Base-by-base conservation (phyloP, 2,113 vertebrate genomes). In the human (Homo sapiens) region DNA sequence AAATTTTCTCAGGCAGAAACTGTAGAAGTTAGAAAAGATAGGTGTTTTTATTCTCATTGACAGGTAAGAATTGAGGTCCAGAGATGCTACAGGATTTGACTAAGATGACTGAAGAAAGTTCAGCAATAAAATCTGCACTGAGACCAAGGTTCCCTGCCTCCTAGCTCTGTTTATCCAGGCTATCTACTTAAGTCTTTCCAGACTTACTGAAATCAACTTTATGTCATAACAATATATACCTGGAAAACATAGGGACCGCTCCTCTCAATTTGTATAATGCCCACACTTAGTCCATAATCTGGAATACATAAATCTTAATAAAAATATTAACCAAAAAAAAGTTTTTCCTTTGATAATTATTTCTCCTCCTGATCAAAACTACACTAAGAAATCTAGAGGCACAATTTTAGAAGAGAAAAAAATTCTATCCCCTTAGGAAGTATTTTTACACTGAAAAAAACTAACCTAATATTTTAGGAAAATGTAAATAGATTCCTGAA, bases 371-470 rank as follows among this genome's bases (percentile, higher is more conserved):
- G 48, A 89, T 30, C 64, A 90, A 95, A 23, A 22, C 43, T 90
- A 87, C 4, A 70, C 45, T 95, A 40, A 94, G n/a, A 94, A 89
- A 80, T 81, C 68, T 87, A n/a, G 64, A 80, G 89, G 38, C 27
- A 92, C 11, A 70, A 73, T 88, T 96, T 82, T 61, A 76, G 52
- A 48, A 59, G 22, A 87, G 27, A 38, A 92, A 48, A 72, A 68
- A 81, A 48, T 30, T 55, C 30, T 93, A 61, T n/a, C n/a, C 52
- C 11, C 87, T 95, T 89, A 92, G 66, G 52, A 96, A 84, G 79
- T 89, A 94, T 59, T 93, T 83, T 94, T 55, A 83, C 59, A 35
- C 43, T 72, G 17, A 97, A 93, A 55, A 27, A 93, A 97, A 90
- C 55, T 30, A 83, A 89, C 6, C 27, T 83, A 90, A 45, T 87